phyloP scores from a whole-genome alignment of 2,797 vertebrate species.

The Pyrocephalus nanus region DNA sequence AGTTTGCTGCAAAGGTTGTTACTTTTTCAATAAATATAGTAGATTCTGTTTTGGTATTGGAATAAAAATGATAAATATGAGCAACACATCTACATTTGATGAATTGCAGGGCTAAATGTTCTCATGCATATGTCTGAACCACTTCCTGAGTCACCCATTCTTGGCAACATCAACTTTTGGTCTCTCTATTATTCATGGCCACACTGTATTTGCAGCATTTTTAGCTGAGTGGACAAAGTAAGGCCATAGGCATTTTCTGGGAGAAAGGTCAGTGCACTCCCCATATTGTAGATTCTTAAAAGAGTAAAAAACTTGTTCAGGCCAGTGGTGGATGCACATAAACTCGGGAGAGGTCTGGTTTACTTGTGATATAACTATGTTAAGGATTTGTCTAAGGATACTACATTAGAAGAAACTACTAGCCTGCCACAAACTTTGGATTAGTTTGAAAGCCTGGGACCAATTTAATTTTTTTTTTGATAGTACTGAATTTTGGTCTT shows the following conservation, averaged over 20 bases:
- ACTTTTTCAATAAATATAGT: neutral
- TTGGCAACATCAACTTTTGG: conserved; percentile 47
- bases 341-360: neutral
- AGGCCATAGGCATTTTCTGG: neutral
- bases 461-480: neutral
- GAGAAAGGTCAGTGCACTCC: neutral
- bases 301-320: neutral
- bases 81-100: conserved; percentile 5
- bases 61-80: conserved; percentile 56
- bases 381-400: neutral
- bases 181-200: conserved; percentile 57
- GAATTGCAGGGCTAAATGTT: conserved; percentile 57
- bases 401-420: neutral
- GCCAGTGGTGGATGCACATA: neutral
- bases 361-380: neutral
- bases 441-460: neutral
- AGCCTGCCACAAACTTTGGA: neutral
- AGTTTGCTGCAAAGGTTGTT: neutral
- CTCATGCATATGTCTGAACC: conserved; percentile 57
- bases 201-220: conserved; percentile 9
- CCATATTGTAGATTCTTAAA: neutral
- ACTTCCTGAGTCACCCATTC: conserved; percentile 59
- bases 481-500: neutral
- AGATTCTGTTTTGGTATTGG: neutral
- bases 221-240: conserved; percentile 31